phyloP scores from a whole-genome alignment of 2,797 vertebrate genomes.

The Thaleichthys pacificus region DNA sequence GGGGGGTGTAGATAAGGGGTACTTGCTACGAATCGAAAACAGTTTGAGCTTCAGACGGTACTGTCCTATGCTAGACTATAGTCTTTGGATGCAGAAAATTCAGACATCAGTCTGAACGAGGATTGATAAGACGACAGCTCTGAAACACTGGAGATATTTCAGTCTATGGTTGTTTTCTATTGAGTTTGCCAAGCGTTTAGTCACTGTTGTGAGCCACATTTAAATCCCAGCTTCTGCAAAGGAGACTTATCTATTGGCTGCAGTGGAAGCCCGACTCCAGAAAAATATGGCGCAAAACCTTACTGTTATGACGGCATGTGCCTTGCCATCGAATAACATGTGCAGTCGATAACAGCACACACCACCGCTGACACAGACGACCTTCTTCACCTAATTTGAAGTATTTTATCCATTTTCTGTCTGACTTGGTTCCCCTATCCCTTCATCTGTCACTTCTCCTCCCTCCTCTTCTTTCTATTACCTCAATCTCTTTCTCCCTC shows the following conservation, averaged over 20 bases:
- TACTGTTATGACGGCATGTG: background rate
- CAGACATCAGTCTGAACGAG: constrained; percentile 14
- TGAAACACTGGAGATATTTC: constrained; percentile 6
- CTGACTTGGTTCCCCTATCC: background rate
- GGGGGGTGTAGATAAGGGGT: constrained; percentile 31
- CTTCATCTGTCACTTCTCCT: background rate
- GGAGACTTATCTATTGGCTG: no score
- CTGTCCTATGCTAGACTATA: no score
- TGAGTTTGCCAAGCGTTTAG: no score
- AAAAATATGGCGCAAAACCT: no score
- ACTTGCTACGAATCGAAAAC: background rate
- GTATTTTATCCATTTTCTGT: background rate
- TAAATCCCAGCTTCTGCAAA: no score
- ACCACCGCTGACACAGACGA: background rate
- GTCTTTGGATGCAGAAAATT: background rate
- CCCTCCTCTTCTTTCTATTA: background rate
- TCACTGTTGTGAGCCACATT: no score
- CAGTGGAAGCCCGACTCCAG: no score
- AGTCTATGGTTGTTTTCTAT: background rate
- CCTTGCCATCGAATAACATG: background rate
- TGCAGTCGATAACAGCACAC: background rate
- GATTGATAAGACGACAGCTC: constrained; percentile 6
- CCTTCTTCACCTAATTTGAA: background rate
- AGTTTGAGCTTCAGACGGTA: background rate
- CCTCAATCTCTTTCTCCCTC: background rate